A percentile compares a stretch with the other conserved stretches of the same genome.
These are phyloP conservation scores for Myotis findleyi DNA, from an alignment of 2,797 vertebrate genomes.

Conservation along the genomic window DNA sequence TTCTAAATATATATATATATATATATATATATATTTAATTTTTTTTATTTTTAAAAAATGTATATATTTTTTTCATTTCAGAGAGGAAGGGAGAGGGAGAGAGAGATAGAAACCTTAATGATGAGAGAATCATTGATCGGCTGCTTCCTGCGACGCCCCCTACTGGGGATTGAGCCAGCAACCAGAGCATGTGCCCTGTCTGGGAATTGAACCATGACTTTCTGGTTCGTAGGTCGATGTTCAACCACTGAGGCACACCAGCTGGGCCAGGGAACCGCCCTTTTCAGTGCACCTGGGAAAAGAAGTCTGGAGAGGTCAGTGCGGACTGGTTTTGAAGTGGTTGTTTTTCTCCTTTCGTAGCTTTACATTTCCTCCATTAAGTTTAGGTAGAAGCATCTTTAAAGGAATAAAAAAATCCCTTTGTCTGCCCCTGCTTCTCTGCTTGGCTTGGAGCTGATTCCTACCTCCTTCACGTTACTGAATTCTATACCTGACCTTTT, in stretches of 20 bases:
- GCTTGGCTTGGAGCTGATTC: not conserved
- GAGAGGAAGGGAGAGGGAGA: not conserved
- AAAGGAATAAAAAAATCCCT: not conserved
- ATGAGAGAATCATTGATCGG: not conserved
- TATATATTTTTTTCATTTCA: not conserved
- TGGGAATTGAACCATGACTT: not conserved
- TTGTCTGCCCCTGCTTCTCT: not conserved
- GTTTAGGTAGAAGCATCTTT: not conserved
- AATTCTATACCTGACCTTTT: not conserved
- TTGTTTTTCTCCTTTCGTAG: not conserved
- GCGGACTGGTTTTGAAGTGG: not conserved
- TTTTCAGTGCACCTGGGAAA: not conserved
- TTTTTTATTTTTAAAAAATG: no score
- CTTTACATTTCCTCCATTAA: not conserved
- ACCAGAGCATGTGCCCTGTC: not conserved
- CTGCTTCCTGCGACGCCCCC: not conserved
- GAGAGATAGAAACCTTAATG: not conserved
- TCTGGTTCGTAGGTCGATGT: not conserved
- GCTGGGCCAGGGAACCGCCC: not conserved
- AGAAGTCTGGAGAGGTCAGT: not conserved
- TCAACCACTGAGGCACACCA: not conserved
- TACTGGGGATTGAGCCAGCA: not conserved
- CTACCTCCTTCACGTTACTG: not conserved
- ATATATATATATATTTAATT: no score
- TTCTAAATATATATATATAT: no score